Percentiles rank a stretch among this genome's conserved stretches.
Conservation (phyloP, 2,797 vertebrate species). For the Melanotaenia trifasciata region DNA sequence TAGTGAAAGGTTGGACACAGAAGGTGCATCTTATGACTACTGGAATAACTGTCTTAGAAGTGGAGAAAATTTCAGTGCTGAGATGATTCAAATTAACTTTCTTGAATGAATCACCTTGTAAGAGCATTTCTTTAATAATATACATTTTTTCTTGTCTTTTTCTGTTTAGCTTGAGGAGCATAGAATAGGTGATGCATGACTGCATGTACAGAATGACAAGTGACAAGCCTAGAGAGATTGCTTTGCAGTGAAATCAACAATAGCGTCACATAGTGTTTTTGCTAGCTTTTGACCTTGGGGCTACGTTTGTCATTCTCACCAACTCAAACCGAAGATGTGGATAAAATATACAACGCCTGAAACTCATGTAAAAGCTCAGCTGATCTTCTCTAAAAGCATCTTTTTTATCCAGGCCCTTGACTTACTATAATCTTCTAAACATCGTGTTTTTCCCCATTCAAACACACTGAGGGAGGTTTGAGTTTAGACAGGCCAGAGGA, state of each 20-base stretch:
- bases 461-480: constrained; percentile 6
- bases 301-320: constrained; percentile 40
- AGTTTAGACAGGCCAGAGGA: constrained; percentile 11
- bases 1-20: constrained; percentile 7
- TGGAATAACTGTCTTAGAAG: constrained; percentile 18
- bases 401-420: background rate
- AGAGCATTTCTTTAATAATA: constrained; percentile 43
- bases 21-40: constrained; percentile 6
- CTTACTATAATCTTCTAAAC: background rate
- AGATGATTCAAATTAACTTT: constrained; percentile 32
- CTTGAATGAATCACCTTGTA: constrained; percentile 25
- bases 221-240: constrained; percentile 49
- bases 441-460: background rate
- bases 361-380: constrained; percentile 6
- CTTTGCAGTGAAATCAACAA: constrained; percentile 47
- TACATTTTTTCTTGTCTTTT: constrained; percentile 25
- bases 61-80: constrained; percentile 1
- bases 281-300: constrained; percentile 46
- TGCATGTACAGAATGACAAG: constrained; percentile 51
- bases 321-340: constrained; percentile 11
- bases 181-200: constrained; percentile 44
- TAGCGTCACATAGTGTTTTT: constrained; percentile 43
- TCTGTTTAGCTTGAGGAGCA: constrained; percentile 43
- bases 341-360: constrained; percentile 13
- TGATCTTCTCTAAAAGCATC: background rate